A percentile compares a stretch with the other conserved stretches of the same genome.
phyloP scores from a whole-genome alignment of 2,113 vertebrate genomes.

The Cephalophus harveyi region DNA sequence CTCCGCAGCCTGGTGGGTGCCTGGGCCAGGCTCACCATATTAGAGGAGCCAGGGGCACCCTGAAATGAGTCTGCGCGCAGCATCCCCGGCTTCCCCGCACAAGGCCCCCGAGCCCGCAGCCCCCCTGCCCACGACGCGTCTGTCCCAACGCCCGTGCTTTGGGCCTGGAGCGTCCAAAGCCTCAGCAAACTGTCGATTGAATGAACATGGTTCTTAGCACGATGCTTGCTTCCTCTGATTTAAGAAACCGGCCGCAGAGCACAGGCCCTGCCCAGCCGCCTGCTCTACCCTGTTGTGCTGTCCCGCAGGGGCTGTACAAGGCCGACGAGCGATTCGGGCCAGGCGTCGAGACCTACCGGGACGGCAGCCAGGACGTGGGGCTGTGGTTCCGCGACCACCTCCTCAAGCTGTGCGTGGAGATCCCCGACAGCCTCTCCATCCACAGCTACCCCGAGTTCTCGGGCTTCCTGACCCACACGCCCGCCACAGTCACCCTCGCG shows the following conservation, averaged over 20 bases:
- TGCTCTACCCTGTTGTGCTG: accelerated
- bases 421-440: constrained; percentile 78
- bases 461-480: not conserved
- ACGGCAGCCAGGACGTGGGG: constrained; percentile 85
- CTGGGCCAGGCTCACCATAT: not conserved
- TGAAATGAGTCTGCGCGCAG: accelerated
- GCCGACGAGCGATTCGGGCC: constrained; percentile 86
- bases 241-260: not conserved
- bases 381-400: constrained; percentile 85
- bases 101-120: accelerated
- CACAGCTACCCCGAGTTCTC: constrained; percentile 76
- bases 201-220: not conserved
- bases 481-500: not conserved
- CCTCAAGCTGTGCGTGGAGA: constrained; percentile 79
- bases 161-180: accelerated
- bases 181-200: not conserved
- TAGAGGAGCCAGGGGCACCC: not conserved
- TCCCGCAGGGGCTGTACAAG: constrained; percentile 87
- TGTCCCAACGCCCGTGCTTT: accelerated
- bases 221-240: not conserved
- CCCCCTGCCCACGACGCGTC: accelerated
- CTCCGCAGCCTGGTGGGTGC: not conserved
- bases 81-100: accelerated
- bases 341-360: constrained; percentile 82
- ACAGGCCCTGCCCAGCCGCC: accelerated